Conservation (phyloP, 1,140 invertebrate genomes). For the Parapsyche elsis region DNA sequence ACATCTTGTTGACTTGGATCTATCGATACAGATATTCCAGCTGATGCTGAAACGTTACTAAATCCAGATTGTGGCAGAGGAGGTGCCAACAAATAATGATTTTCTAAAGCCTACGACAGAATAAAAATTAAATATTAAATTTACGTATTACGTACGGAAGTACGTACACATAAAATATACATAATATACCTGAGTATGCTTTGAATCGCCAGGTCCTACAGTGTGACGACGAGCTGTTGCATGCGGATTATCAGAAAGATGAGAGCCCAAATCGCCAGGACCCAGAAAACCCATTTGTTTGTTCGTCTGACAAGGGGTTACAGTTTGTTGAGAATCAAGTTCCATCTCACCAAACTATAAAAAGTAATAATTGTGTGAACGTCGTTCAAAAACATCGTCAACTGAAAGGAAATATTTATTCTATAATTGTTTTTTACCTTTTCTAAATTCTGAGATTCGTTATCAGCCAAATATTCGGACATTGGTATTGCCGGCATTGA, state of each 20-base stretch:
- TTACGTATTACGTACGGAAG: background rate
- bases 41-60: slow-evolving; percentile 43
- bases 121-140: background rate
- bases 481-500: slow-evolving; percentile 71
- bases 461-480: slow-evolving; percentile 70
- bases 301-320: slow-evolving; percentile 14
- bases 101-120: slow-evolving; percentile 63
- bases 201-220: slow-evolving; percentile 89
- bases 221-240: slow-evolving; percentile 82
- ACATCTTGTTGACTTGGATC: slow-evolving; percentile 46
- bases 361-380: slow-evolving; percentile 10
- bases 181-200: slow-evolving; percentile 75
- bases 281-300: slow-evolving; percentile 32
- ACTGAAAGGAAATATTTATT: slow-evolving; percentile 17
- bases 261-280: slow-evolving; percentile 56
- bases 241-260: slow-evolving; percentile 50
- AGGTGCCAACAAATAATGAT: slow-evolving; percentile 62
- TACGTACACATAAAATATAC: slow-evolving; percentile 4
- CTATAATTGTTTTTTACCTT: slow-evolving; percentile 66
- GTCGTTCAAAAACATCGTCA: background rate
- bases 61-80: slow-evolving; percentile 34
- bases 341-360: slow-evolving; percentile 74
- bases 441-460: slow-evolving; percentile 72
- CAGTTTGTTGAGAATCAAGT: slow-evolving; percentile 70
- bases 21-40: slow-evolving; percentile 33